phyloP scores from a whole-genome alignment of 2,797 vertebrate species.

The Synaphobranchus kaupii region DNA sequence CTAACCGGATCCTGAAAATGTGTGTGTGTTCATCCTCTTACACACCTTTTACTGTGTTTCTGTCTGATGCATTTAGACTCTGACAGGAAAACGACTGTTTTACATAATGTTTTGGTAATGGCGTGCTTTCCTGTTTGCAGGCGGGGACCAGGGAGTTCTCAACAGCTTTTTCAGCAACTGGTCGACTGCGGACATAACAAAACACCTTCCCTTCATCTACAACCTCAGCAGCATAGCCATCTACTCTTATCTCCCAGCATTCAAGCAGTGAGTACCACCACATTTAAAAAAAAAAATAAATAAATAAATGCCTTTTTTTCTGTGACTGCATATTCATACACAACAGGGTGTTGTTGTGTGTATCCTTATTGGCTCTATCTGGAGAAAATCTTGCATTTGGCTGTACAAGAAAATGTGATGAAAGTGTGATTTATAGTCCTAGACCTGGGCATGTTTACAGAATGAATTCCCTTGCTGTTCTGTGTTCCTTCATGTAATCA shows the following conservation, averaged over 20 bases:
- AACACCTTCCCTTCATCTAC: slow-evolving; percentile 97
- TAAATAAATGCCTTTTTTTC: neutral
- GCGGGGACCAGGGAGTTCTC: slow-evolving; percentile 96
- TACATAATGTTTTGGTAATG: neutral
- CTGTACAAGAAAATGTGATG: too few species aligned
- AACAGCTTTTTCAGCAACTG: slow-evolving; percentile 94
- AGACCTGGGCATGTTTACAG: neutral
- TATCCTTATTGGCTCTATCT: neutral
- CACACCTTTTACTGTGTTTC: neutral
- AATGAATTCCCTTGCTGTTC: neutral
- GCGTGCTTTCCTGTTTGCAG: slow-evolving; percentile 64
- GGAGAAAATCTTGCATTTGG: neutral
- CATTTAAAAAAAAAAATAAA: neutral
- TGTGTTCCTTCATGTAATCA: too few species aligned
- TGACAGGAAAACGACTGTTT: neutral
- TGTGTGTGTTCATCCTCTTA: neutral
- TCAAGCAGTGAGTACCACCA: slow-evolving; percentile 86
- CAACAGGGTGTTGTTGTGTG: neutral
- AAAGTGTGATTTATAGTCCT: neutral
- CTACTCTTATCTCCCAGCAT: slow-evolving; percentile 97
- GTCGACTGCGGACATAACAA: slow-evolving; percentile 93
- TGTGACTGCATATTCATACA: neutral
- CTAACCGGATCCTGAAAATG: neutral
- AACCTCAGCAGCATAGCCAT: slow-evolving; percentile 94
- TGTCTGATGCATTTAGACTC: too few species aligned